These are phyloP conservation scores for Drosophila ogumai DNA, from an alignment of 1,140 invertebrate species.

Conservation along the genomic window DNA sequence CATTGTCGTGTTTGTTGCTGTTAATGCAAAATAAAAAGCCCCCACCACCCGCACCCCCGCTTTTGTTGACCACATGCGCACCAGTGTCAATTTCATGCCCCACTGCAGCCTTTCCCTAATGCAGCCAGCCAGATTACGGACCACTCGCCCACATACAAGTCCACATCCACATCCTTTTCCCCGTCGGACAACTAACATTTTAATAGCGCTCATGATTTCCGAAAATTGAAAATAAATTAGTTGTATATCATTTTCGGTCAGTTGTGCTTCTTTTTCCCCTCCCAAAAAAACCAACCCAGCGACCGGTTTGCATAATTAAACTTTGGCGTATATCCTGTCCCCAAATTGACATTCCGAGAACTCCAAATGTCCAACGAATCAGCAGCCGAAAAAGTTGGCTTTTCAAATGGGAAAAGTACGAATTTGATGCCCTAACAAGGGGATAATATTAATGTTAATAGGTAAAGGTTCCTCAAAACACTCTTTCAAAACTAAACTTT, in stretches of 20 bases:
- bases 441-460: not conserved
- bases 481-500: not conserved
- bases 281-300: slow-evolving; percentile 3
- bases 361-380: slow-evolving; percentile 27
- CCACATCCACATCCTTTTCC: slow-evolving; percentile 3
- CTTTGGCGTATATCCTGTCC: slow-evolving; percentile 68
- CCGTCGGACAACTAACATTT: slow-evolving; percentile 65
- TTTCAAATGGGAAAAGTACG: too few species aligned
- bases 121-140: slow-evolving; percentile 45
- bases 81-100: slow-evolving; percentile 66
- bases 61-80: slow-evolving; percentile 29
- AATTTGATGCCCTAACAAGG: slow-evolving; percentile 1
- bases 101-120: slow-evolving; percentile 51
- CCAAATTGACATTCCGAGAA: slow-evolving; percentile 72
- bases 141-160: not conserved
- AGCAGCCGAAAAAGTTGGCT: slow-evolving; percentile 13
- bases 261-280: slow-evolving; percentile 17
- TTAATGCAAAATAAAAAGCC: slow-evolving; percentile 83
- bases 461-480: fast-evolving
- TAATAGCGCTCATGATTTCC: slow-evolving; percentile 82
- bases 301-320: slow-evolving; percentile 76
- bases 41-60: slow-evolving; percentile 12
- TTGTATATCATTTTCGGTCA: slow-evolving; percentile 76
- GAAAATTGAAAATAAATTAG: slow-evolving; percentile 83
- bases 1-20: slow-evolving; percentile 82